Evolutionary conservation across 2,888 invertebrate species (phyloP).

Genomic region (Metallyticus violacea): DNA sequence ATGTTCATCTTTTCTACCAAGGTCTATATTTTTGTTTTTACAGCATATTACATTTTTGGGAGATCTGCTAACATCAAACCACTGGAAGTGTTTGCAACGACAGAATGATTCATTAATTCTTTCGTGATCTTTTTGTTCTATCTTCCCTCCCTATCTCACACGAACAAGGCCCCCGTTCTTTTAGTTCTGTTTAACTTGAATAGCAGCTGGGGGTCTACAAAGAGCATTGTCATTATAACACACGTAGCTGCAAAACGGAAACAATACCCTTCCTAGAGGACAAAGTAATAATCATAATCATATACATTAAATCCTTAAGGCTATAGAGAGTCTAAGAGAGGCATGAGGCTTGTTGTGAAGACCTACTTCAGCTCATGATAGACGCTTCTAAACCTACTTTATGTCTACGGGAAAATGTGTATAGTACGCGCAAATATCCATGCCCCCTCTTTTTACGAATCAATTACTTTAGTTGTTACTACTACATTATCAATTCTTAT

Average conservation of each 20-base stretch:
- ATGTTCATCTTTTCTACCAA: no score
- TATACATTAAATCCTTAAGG: not conserved
- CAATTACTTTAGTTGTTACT: no score
- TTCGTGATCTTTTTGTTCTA: not conserved
- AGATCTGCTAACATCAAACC: no score
- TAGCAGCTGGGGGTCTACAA: not conserved
- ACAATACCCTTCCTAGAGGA: not conserved
- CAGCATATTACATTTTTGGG: no score
- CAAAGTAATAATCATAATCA: not conserved
- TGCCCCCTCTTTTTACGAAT: no score
- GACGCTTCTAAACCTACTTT: not conserved
- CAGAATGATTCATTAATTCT: not conserved
- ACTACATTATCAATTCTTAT: no score
- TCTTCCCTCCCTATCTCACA: not conserved
- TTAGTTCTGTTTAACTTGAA: not conserved
- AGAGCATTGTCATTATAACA: not conserved
- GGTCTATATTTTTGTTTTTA: no score
- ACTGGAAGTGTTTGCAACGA: not conserved
- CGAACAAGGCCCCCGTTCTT: not conserved
- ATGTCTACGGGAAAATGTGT: no score
- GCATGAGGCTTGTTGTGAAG: no score
- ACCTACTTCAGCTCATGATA: not conserved
- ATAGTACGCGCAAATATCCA: no score
- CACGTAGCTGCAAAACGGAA: not conserved
- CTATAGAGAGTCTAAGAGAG: not conserved